These are phyloP conservation scores for Magallana nippona DNA, from an alignment of 2,888 invertebrate species.

Conservation along the genomic window DNA sequence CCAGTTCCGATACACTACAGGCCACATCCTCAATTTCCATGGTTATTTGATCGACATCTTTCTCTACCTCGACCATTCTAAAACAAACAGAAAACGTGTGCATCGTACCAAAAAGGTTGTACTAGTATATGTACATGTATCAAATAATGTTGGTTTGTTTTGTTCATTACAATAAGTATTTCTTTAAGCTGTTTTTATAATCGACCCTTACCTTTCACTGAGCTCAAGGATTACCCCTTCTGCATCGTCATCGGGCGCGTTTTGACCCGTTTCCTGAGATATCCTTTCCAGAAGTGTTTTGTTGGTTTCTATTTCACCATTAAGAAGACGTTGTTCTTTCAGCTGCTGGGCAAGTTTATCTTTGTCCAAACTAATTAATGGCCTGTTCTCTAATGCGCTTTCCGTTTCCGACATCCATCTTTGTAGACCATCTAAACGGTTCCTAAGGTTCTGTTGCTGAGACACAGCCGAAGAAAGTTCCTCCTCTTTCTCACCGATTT, in stretches of 20 bases:
- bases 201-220: slow-evolving; percentile 50
- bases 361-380: slow-evolving; percentile 89
- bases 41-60: slow-evolving; percentile 64
- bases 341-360: slow-evolving; percentile 94
- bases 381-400: slow-evolving; percentile 60
- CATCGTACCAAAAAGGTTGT: neutral
- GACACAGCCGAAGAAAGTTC: slow-evolving; percentile 70
- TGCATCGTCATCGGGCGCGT: slow-evolving; percentile 64
- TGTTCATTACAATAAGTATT: neutral
- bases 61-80: slow-evolving; percentile 63
- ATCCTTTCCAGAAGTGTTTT: slow-evolving; percentile 71
- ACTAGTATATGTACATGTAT: too few species aligned
- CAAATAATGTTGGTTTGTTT: neutral
- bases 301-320: slow-evolving; percentile 73
- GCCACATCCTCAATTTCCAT: slow-evolving; percentile 69
- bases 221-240: slow-evolving; percentile 61
- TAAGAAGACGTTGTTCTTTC: slow-evolving; percentile 88
- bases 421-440: slow-evolving; percentile 71
- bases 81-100: neutral
- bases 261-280: slow-evolving; percentile 65
- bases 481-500: slow-evolving; percentile 71
- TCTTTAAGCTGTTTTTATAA: neutral
- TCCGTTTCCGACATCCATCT: slow-evolving; percentile 73
- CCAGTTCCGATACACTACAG: slow-evolving; percentile 64
- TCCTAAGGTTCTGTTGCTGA: slow-evolving; percentile 74